Conservation (phyloP, 2,797 vertebrate genomes). For the Trachurus trachurus region DNA sequence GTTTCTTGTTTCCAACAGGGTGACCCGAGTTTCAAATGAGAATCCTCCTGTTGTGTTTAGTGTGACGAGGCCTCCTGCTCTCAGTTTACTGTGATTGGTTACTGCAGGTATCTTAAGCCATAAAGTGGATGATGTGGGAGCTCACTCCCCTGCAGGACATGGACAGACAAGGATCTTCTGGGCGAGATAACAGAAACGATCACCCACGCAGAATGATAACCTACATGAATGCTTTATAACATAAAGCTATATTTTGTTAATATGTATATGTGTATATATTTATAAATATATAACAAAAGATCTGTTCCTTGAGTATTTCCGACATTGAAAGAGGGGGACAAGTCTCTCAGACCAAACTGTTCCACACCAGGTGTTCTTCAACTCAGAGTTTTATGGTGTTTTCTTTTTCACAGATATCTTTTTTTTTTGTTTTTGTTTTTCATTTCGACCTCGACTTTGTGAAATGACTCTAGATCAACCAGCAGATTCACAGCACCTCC, state of each 20-base stretch:
- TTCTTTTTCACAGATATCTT: constrained; percentile 36
- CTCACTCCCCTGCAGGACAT: constrained; percentile 64
- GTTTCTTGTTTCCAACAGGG: not conserved
- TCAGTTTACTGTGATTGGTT: constrained; percentile 65
- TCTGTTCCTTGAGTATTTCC: constrained; percentile 81
- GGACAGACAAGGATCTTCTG: constrained; percentile 55
- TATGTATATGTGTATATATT: constrained; percentile 92
- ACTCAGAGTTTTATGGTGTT: constrained; percentile 41
- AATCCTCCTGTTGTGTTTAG: constrained; percentile 28
- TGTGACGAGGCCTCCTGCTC: constrained; percentile 46
- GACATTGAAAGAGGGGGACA: constrained; percentile 62
- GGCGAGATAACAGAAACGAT: constrained; percentile 56
- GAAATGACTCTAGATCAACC: constrained; percentile 66
- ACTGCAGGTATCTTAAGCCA: constrained; percentile 82
- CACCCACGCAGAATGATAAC: constrained; percentile 56
- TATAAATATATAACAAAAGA: constrained; percentile 87
- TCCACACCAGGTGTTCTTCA: constrained; percentile 55
- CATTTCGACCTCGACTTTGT: constrained; percentile 57
- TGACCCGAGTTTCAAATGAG: constrained; percentile 21
- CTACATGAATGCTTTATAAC: constrained; percentile 83
- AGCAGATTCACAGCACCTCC: constrained; percentile 80
- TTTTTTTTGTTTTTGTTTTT: constrained; percentile 21
- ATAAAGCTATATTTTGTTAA: constrained; percentile 90
- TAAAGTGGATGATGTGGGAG: constrained; percentile 66
- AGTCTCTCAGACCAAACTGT: constrained; percentile 73